Conservation (phyloP, 2,888 invertebrate genomes). For the Falcaria lacertinaria region DNA sequence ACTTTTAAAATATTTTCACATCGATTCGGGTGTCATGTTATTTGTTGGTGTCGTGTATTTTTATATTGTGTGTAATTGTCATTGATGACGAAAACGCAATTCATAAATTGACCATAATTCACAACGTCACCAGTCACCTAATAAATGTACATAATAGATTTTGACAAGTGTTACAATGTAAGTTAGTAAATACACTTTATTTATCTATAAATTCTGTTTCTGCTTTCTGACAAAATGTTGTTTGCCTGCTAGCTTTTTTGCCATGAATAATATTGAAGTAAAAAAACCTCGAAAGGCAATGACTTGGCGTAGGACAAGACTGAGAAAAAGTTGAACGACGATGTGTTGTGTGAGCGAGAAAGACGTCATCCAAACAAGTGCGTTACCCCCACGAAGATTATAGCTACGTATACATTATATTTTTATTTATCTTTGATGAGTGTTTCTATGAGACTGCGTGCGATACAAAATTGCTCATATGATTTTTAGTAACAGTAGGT, state of each 20-base stretch:
- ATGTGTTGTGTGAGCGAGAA: conserved; percentile 57
- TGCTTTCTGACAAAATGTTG: too few species aligned
- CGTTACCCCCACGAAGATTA: conserved; percentile 76
- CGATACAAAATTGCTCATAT: conserved; percentile 12
- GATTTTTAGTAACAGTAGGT: conserved; percentile 29
- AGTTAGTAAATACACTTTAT: too few species aligned
- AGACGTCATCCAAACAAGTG: conserved; percentile 65
- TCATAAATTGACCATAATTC: too few species aligned
- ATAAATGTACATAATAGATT: too few species aligned
- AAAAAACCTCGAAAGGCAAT: conserved; percentile 60
- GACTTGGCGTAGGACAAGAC: conserved; percentile 63
- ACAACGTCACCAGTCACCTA: too few species aligned
- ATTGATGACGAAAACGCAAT: too few species aligned
- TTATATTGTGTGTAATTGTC: too few species aligned
- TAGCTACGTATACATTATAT: conserved; percentile 34
- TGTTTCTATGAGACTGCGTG: conserved; percentile 29
- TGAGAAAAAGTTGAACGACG: conserved; percentile 42
- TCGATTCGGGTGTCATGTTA: too few species aligned
- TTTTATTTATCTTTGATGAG: conserved; percentile 55
- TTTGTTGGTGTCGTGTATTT: too few species aligned
- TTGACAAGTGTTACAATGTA: too few species aligned
- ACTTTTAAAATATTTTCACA: too few species aligned
- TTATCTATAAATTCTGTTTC: too few species aligned
- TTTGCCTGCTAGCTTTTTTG: conserved; percentile 49
- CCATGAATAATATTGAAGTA: conserved; percentile 56